Percentiles rank a stretch among this genome's conserved stretches.
phyloP scores from a whole-genome alignment of 2,113 vertebrate species.

The Ciconia maguari region DNA sequence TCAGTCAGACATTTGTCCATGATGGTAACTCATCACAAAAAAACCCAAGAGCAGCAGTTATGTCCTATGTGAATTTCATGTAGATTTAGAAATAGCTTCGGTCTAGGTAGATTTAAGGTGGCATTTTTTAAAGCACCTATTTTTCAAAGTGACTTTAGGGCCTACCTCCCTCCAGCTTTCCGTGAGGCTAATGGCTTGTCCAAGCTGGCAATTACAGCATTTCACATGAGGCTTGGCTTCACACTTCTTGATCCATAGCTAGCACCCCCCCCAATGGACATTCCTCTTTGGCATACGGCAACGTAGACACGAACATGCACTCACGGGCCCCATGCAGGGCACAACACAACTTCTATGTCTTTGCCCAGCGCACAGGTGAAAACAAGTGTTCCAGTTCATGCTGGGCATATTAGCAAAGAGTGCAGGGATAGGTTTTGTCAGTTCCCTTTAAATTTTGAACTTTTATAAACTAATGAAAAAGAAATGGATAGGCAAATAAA shows the following conservation, averaged over 20 bases:
- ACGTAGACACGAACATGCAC: rapidly evolving
- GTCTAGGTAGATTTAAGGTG: background rate
- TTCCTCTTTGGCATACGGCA: background rate
- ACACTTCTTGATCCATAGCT: background rate
- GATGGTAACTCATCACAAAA: background rate
- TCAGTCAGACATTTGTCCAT: background rate
- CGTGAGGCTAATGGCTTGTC: background rate
- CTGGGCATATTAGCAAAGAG: background rate
- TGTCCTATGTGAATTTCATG: background rate
- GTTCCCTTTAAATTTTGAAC: background rate
- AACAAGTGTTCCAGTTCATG: background rate
- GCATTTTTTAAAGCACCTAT: background rate
- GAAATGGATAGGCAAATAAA: background rate
- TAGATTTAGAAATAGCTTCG: background rate
- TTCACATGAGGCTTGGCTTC: background rate
- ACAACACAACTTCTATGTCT: rapidly evolving
- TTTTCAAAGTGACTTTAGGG: background rate
- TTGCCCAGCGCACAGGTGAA: background rate
- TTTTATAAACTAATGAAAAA: background rate
- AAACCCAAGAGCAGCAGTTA: background rate
- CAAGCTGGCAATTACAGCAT: background rate
- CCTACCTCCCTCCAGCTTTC: background rate
- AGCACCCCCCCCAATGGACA: background rate
- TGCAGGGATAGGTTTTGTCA: background rate
- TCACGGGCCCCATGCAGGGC: rapidly evolving